These are phyloP conservation scores for Epinephelus malabaricus DNA, from an alignment of 2,797 vertebrate species.

Conservation along the genomic window DNA sequence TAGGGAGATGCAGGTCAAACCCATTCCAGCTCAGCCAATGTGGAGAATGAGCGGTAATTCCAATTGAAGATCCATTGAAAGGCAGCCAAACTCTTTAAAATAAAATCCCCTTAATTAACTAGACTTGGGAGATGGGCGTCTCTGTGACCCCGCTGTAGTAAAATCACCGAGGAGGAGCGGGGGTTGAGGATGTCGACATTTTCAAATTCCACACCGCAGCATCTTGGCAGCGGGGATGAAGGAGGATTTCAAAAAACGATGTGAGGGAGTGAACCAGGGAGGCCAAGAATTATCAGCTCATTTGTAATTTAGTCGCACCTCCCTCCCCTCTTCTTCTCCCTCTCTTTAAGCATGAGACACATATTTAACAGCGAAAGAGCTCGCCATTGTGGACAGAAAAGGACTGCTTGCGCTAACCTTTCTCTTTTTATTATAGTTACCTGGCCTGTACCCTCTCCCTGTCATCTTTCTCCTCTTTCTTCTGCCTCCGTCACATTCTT, in stretches of 20 bases:
- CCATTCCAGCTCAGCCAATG: conserved; percentile 46
- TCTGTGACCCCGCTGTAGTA: conserved; percentile 59
- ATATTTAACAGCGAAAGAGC: conserved; percentile 64
- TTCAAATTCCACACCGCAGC: conserved; percentile 68
- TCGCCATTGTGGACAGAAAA: conserved; percentile 49
- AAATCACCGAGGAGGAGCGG: conserved; percentile 45
- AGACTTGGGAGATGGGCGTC: conserved; percentile 57
- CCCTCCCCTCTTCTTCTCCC: conserved; percentile 32
- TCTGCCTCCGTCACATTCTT: conserved; percentile 63
- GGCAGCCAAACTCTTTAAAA: conserved; percentile 69
- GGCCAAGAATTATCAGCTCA: conserved; percentile 74
- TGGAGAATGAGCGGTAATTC: conserved; percentile 61
- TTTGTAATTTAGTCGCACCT: conserved; percentile 75
- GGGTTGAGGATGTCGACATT: conserved; percentile 64
- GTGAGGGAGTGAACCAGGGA: conserved; percentile 63
- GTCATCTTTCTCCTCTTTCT: conserved; percentile 64
- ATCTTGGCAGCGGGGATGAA: conserved; percentile 67
- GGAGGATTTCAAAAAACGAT: conserved; percentile 54
- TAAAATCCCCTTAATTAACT: conserved; percentile 75
- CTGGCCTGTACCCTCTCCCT: conserved; percentile 51
- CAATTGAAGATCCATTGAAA: conserved; percentile 65
- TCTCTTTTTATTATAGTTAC: conserved; percentile 57
- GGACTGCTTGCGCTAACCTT: conserved; percentile 49
- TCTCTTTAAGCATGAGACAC: conserved; percentile 53
- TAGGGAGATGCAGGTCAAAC: conserved; percentile 65